phyloP scores from a whole-genome alignment of 2,888 invertebrate species.

The Plusia festucae region DNA sequence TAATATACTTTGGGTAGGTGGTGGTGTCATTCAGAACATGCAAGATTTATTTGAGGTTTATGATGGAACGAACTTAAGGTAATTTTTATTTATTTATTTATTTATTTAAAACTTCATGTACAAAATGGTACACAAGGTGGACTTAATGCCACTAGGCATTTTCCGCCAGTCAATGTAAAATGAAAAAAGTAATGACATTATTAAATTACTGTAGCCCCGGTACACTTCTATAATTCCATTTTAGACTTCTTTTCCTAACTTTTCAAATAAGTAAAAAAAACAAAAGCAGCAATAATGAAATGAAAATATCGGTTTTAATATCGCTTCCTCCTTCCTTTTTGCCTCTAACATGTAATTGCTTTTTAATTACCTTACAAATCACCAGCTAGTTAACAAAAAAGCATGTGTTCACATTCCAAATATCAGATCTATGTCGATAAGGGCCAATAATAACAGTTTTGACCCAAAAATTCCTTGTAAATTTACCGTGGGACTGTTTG shows the following conservation, averaged over 20 bases:
- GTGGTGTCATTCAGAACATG: slow-evolving; percentile 7
- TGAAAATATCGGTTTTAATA: neutral
- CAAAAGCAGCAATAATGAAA: neutral
- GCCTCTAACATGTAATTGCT: neutral
- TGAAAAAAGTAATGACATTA: no score
- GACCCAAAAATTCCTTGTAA: slow-evolving; percentile 36
- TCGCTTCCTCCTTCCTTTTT: neutral
- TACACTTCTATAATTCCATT: neutral
- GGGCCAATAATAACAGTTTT: slow-evolving; percentile 26
- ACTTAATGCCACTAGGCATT: no score
- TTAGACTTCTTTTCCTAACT: neutral
- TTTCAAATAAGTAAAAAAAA: neutral
- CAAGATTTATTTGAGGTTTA: neutral
- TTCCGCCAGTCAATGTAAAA: no score
- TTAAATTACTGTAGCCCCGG: no score
- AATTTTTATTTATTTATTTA: no score
- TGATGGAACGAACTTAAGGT: neutral
- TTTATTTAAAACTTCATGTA: no score
- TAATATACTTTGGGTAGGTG: slow-evolving; percentile 29
- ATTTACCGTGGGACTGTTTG: slow-evolving; percentile 67
- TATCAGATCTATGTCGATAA: slow-evolving; percentile 24
- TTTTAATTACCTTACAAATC: slow-evolving; percentile 1
- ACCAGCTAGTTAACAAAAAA: slow-evolving; percentile 18
- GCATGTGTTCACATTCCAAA: slow-evolving; percentile 15
- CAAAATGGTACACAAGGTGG: no score